phyloP scores from a whole-genome alignment of 2,797 vertebrate genomes.

The Danionella dracula region DNA sequence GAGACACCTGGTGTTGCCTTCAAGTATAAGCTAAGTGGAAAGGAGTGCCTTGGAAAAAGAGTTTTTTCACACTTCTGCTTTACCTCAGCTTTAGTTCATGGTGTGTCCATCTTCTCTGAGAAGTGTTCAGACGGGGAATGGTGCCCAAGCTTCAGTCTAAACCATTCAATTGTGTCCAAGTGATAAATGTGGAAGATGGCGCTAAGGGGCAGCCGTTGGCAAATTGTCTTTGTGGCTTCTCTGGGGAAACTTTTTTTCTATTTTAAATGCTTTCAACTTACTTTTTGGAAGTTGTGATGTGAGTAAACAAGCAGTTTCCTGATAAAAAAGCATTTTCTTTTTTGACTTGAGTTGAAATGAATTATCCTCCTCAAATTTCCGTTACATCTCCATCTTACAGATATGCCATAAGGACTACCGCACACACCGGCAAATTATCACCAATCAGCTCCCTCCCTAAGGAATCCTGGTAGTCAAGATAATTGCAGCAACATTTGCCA shows the following conservation, averaged over 20 bases:
- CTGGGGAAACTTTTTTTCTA: conserved; percentile 9
- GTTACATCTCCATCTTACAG: conserved; percentile 3
- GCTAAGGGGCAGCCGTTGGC: conserved; percentile 16
- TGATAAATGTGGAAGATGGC: conserved; percentile 58
- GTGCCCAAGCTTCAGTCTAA: conserved; percentile 73
- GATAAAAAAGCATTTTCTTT: not conserved
- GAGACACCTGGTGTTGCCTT: conserved; percentile 48
- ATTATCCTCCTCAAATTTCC: not conserved
- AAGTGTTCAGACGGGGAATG: conserved; percentile 72
- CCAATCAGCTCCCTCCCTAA: conserved; percentile 44
- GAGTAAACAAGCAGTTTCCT: not conserved
- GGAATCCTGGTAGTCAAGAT: conserved; percentile 45
- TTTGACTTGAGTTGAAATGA: conserved; percentile 7
- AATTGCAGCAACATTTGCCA: conserved; percentile 49
- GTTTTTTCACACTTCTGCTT: conserved; percentile 26
- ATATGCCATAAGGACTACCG: conserved; percentile 1
- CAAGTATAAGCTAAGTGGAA: conserved; percentile 15
- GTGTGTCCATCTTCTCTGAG: conserved; percentile 66
- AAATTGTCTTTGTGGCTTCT: conserved; percentile 22
- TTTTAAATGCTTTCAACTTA: not conserved
- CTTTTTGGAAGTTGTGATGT: not conserved
- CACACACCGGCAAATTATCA: conserved; percentile 38
- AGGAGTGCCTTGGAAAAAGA: conserved; percentile 24
- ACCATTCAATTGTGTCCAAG: conserved; percentile 72
- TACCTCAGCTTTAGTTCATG: conserved; percentile 5